These are phyloP conservation scores for Clarias laeviceps DNA, from an alignment of 2,797 vertebrate genomes.

Conservation along the genomic window DNA sequence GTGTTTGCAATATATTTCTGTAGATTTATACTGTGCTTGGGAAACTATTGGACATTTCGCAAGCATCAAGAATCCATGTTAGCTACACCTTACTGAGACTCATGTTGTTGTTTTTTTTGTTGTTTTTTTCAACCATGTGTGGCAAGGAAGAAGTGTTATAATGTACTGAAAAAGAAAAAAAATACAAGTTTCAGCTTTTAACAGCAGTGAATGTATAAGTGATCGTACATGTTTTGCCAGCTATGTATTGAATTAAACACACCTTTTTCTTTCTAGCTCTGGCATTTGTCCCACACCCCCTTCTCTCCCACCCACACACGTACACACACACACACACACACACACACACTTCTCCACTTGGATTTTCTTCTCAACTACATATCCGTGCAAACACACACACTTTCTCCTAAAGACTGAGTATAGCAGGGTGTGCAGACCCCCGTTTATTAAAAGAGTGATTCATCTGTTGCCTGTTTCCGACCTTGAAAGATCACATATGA, in stretches of 20 bases:
- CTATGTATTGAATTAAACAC: slow-evolving; percentile 20
- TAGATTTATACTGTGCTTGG: not conserved
- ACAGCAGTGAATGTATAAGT: slow-evolving; percentile 33
- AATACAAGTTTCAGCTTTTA: slow-evolving; percentile 2
- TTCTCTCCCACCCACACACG: not conserved
- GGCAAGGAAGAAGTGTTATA: slow-evolving; percentile 3
- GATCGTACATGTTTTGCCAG: slow-evolving; percentile 28
- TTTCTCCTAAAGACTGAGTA: slow-evolving; percentile 31
- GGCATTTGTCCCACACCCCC: not conserved
- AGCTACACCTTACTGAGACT: not conserved
- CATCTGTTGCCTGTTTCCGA: slow-evolving; percentile 51
- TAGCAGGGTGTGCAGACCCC: slow-evolving; percentile 40
- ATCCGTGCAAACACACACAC: slow-evolving; percentile 29
- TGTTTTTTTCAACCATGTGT: not conserved
- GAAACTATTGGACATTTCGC: not conserved
- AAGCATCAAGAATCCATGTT: not conserved
- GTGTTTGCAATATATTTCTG: not conserved
- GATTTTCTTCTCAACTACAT: slow-evolving; percentile 11
- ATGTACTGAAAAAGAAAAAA: slow-evolving; percentile 1
- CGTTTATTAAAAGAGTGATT: slow-evolving; percentile 51
- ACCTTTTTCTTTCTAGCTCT: slow-evolving; percentile 22
- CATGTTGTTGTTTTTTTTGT: no score
- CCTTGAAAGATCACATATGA: slow-evolving; percentile 45
- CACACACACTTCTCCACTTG: not conserved
- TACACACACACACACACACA: not conserved